Base-by-base conservation (phyloP, 2,888 invertebrate genomes). In the Choristoneura rosaceana region DNA sequence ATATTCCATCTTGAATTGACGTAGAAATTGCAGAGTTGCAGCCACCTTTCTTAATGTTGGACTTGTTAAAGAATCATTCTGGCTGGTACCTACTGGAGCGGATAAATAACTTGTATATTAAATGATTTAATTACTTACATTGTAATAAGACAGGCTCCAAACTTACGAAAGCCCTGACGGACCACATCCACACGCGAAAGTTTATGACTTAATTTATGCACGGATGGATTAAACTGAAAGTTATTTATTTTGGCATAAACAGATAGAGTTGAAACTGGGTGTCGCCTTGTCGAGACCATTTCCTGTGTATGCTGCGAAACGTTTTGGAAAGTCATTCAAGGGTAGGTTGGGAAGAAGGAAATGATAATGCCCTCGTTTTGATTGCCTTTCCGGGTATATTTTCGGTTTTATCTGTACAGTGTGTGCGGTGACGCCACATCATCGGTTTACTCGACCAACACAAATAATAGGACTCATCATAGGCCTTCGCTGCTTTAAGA, bases 311-410 rank as follows among this genome's bases (percentile, higher is more conserved):
- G 76, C 77, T 79, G 61, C 75, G 71, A 78, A 77, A 80, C 81
- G 81, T 84, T 62, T 83, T 81, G 77, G 79, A 86, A 85, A 87
- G 85, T 83, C 84, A 85, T 85, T 84, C 87, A 89, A 87, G 87
- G 87, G 80, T 83, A 84, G 80, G 74, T 76, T 70, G 77, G 80
- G 78, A 79, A 84, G 84, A 83, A 83, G 81, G 80, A 84, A 84
- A 84, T 79, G 73, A 80, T 76, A 80, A 81, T 83, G 82, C 75
- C 69, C 75, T 74, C 74, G 47, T 71, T 69, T 62, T 69, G 66
- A 69, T 66, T 75, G 73, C 69, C 77, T 77, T 88, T 87, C 86
- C 85, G 84, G 87, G 80, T 89, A 85, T 88, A 82, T 82, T 83
- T 83, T 81, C 74, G 79, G 83, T 82, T 85, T 87, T 55, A 55